Conservation (phyloP, 2,797 vertebrate genomes). For the Siniperca undulata region DNA sequence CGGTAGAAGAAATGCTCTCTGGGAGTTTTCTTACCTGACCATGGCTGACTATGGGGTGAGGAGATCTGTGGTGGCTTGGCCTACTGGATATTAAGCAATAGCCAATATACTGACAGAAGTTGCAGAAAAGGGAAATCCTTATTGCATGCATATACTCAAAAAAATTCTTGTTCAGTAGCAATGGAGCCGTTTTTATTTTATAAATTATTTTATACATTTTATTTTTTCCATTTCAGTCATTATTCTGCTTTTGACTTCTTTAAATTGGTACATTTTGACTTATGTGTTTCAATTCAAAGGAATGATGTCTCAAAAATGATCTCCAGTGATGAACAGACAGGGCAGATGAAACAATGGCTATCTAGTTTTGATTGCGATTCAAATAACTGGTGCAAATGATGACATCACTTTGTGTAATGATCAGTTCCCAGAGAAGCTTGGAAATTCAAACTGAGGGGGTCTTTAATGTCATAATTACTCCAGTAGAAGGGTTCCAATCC, state of each 20-base stretch:
- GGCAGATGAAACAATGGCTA: too few species aligned
- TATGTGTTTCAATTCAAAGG: neutral
- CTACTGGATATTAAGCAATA: neutral
- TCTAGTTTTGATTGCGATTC: neutral
- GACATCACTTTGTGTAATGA: neutral
- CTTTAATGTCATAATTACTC: slow-evolving; percentile 28
- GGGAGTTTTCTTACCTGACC: slow-evolving; percentile 1
- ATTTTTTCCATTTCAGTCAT: neutral
- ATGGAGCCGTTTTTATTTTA: neutral
- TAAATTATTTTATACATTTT: too few species aligned
- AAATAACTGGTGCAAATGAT: slow-evolving; percentile 4
- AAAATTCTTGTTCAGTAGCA: neutral
- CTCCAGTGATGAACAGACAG: neutral
- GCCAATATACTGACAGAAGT: neutral
- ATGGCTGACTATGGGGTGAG: neutral
- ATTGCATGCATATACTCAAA: neutral
- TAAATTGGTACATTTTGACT: too few species aligned
- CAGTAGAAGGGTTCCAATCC: slow-evolving; percentile 8
- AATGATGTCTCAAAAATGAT: neutral
- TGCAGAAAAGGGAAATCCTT: neutral
- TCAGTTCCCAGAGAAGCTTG: slow-evolving; percentile 28
- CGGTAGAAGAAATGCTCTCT: neutral
- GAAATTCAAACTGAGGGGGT: slow-evolving; percentile 18
- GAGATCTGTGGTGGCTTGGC: neutral
- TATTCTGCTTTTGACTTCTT: neutral